Base-by-base conservation (phyloP, 2,113 vertebrate genomes). In the Chlorodrepanis virens region DNA sequence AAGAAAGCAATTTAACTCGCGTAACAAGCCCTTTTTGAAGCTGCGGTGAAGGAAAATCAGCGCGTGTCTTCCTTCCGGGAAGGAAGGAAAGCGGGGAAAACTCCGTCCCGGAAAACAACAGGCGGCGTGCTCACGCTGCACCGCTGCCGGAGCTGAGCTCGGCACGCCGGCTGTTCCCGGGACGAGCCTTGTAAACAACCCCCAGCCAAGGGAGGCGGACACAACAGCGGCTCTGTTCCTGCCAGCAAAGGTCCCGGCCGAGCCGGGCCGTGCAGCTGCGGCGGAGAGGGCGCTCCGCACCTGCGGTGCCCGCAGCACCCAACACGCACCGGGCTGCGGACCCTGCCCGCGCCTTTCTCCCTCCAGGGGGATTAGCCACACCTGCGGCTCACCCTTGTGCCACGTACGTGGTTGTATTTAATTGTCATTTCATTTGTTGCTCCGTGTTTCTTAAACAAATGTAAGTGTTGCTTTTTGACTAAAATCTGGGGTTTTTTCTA, bases 61-160 rank as follows among this genome's bases (percentile, higher is more conserved):
- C 20, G 15, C 4, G 0, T 67, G n/a, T 35, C 8, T 25, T 27
- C 29, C 14, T 72, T n/a, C 31, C 50, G 35, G 35, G 35, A 35
- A 35, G 35, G 35, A 35, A 35, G 35, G 35, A 35, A 35, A 61
- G 49, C 1, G 45, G 78, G 78, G 70, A 65, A 45, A 42, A 21
- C 52, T 59, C 60, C 49, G 16, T 31, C 17, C 37, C 0, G 5
- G 49, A 6, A 22, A 37, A 22, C 28, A 35, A 31, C 64, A 1
- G 0, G 14, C 1, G 0, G 25, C 2, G 37, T 4, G 87, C 35
- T 54, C 0, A 0, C 2, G 67, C 57, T 0, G 9, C 11, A 0
- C 8, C 14, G 54, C 71, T 54, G 87, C 35, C 29, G 2, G 52
- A 1, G 92, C 78, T 1, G 65, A 21, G 2, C 60, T 17, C 5